Evolutionary conservation across 2,797 vertebrate species (phyloP).

Genomic region (Tiaroga cobitis): DNA sequence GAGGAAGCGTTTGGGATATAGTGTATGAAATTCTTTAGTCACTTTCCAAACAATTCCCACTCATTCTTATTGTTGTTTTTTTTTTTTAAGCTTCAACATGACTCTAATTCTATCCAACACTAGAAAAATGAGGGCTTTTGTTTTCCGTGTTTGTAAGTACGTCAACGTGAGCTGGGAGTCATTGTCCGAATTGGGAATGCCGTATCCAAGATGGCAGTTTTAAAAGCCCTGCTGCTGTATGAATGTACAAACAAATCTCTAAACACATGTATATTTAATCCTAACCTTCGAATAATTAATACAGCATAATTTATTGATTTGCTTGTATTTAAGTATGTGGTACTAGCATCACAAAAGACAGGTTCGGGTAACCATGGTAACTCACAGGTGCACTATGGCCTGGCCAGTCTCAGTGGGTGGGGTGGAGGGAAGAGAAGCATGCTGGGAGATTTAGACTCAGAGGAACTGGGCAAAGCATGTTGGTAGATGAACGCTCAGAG

Average conservation of each 20-base stretch:
- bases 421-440: constrained; percentile 32
- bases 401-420: constrained; percentile 39
- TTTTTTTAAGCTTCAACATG: not conserved
- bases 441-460: constrained; percentile 43
- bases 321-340: constrained; percentile 72
- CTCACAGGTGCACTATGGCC: constrained; percentile 45
- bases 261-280: constrained; percentile 71
- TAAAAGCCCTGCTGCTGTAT: constrained; percentile 50
- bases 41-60: not conserved
- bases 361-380: constrained; percentile 47
- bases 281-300: constrained; percentile 77
- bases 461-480: constrained; percentile 49
- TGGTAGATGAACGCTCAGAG: constrained; percentile 50
- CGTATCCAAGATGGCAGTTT: constrained; percentile 33
- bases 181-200: constrained; percentile 33
- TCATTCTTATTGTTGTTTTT: not conserved
- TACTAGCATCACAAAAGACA: constrained; percentile 48
- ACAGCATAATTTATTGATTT: constrained; percentile 79
- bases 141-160: constrained; percentile 11
- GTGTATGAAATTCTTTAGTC: not conserved
- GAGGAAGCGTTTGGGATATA: not conserved
- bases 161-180: constrained; percentile 27
- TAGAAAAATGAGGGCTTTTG: constrained; percentile 4
- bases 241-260: constrained; percentile 47
- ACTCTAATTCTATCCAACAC: not conserved